These are phyloP conservation scores for Aproaerema taeniolella DNA, from an alignment of 2,888 invertebrate species.

Conservation along the genomic window DNA sequence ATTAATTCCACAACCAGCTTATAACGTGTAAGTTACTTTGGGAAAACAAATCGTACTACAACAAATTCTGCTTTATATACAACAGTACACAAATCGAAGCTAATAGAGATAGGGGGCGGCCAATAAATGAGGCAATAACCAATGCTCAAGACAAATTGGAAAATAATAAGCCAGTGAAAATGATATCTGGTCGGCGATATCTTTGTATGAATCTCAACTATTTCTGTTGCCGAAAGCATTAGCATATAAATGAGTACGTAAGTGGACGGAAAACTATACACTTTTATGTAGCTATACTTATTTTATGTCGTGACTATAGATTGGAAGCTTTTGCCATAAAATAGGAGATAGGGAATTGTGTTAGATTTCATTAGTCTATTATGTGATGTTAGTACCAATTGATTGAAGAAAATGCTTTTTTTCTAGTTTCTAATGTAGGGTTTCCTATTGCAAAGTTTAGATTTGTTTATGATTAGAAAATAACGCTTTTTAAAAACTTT, in stretches of 20 bases:
- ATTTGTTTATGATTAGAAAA: too few relatives aligned
- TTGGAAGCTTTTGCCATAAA: slow-evolving; percentile 2
- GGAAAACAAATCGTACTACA: too few relatives aligned
- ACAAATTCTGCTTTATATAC: too few relatives aligned
- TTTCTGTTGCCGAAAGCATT: slow-evolving; percentile 61
- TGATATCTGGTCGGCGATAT: slow-evolving; percentile 71
- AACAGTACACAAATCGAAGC: slow-evolving; percentile 26
- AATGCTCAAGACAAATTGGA: slow-evolving; percentile 73
- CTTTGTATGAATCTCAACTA: slow-evolving; percentile 65
- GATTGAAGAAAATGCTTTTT: too few relatives aligned
- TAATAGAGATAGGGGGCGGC: slow-evolving; percentile 43
- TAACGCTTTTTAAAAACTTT: too few relatives aligned
- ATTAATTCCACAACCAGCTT: too few relatives aligned
- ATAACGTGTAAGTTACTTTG: too few relatives aligned
- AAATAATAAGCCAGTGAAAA: slow-evolving; percentile 76
- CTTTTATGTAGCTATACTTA: too few relatives aligned
- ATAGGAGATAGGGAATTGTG: slow-evolving; percentile 1
- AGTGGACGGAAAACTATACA: slow-evolving; percentile 63
- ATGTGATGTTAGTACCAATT: not conserved
- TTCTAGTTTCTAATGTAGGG: too few relatives aligned
- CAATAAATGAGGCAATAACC: slow-evolving; percentile 69
- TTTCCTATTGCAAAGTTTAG: too few relatives aligned
- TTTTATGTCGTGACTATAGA: slow-evolving; percentile 28
- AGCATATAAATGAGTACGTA: slow-evolving; percentile 76
- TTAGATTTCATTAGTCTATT: slow-evolving; percentile 6